Percentiles rank a stretch among this genome's conserved stretches.
phyloP scores from a whole-genome alignment of 2,888 invertebrate genomes.

The Orthonychiurus folsomi region DNA sequence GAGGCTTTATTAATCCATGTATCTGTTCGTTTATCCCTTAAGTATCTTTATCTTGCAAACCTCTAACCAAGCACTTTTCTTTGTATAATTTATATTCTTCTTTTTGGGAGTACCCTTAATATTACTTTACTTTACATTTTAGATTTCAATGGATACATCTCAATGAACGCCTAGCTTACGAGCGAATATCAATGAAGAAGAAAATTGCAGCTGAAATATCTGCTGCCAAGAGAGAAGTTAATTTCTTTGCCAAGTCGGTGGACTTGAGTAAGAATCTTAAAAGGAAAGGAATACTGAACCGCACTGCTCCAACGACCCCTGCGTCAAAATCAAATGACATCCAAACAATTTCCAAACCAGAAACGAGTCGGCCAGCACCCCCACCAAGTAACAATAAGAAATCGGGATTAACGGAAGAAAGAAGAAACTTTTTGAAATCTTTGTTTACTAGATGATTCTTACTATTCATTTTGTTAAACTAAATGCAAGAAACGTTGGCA shows the following conservation, averaged over 20 bases:
- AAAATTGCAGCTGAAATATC: slow-evolving; percentile 75
- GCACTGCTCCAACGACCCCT: background rate
- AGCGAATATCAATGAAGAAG: slow-evolving; percentile 79
- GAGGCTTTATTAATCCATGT: no score
- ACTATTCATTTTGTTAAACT: background rate
- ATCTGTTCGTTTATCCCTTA: no score
- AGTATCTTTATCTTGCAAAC: no score
- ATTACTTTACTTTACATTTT: slow-evolving; percentile 31
- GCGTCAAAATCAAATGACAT: background rate
- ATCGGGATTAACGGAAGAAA: background rate
- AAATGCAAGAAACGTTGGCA: no score
- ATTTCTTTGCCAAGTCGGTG: slow-evolving; percentile 73
- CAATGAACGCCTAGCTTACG: slow-evolving; percentile 85
- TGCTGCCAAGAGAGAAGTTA: slow-evolving; percentile 82
- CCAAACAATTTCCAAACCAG: background rate
- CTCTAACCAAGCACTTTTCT: no score
- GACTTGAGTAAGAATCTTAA: slow-evolving; percentile 65
- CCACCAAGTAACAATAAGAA: no score
- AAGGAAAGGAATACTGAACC: slow-evolving; percentile 42
- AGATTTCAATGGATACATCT: slow-evolving; percentile 94
- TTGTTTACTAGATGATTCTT: background rate
- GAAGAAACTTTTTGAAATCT: background rate
- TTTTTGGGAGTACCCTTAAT: background rate
- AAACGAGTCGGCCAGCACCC: background rate
- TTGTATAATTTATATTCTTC: background rate